A percentile compares a stretch with the other conserved stretches of the same genome.
These are phyloP conservation scores for Anagyrus pseudococci DNA, from an alignment of 2,888 invertebrate species.

Conservation along the genomic window DNA sequence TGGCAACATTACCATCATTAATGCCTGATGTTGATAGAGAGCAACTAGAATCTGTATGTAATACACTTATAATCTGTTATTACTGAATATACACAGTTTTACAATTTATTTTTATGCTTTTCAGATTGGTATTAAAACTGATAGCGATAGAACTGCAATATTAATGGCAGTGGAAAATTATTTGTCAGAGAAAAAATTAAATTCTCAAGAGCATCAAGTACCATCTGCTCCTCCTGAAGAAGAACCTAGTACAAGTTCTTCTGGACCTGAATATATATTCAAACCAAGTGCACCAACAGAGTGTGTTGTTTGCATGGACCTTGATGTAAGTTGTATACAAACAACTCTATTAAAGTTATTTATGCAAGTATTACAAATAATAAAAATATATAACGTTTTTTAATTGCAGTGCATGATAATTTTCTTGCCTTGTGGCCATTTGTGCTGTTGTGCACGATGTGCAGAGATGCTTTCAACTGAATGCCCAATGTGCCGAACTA, in stretches of 20 bases:
- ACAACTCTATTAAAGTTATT: background rate
- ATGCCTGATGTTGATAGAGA: conserved; percentile 66
- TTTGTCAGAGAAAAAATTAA: conserved; percentile 54
- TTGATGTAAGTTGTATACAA: conserved; percentile 64
- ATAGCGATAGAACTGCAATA: conserved; percentile 68
- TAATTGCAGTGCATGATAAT: conserved; percentile 75
- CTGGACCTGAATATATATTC: conserved; percentile 29
- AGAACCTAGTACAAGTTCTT: conserved; percentile 54
- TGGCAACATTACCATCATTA: conserved; percentile 64
- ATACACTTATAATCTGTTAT: conserved; percentile 2
- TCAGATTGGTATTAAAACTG: conserved; percentile 56
- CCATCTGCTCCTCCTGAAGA: conserved; percentile 52
- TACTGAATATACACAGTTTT: conserved; percentile 3
- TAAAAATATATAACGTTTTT: conserved; percentile 30
- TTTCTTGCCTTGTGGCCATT: conserved; percentile 87
- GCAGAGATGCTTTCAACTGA: conserved; percentile 66
- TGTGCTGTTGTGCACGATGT: conserved; percentile 81
- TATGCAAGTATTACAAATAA: conserved; percentile 8
- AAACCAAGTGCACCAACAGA: conserved; percentile 65
- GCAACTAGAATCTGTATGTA: conserved; percentile 64
- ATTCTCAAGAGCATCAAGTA: conserved; percentile 41
- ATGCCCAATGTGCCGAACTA: conserved; percentile 82
- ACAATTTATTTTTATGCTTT: conserved; percentile 8
- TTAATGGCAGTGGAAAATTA: conserved; percentile 71
- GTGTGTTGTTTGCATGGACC: conserved; percentile 86